Conservation (phyloP, 2,797 vertebrate genomes). For the Tangara arthus region DNA sequence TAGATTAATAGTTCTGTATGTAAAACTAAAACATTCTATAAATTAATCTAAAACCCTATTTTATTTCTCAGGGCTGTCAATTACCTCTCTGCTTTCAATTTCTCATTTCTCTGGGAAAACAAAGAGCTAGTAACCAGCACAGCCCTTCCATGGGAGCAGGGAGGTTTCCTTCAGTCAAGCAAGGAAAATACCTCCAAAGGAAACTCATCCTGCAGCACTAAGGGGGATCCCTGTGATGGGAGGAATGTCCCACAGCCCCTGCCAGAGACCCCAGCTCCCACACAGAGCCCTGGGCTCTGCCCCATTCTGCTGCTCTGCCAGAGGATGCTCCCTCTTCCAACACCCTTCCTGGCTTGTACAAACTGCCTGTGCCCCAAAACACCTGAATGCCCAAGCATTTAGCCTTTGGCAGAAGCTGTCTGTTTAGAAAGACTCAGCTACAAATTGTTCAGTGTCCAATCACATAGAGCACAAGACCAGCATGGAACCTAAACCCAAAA, state of each 20-base stretch:
- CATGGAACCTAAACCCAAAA: background rate
- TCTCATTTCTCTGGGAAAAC: background rate
- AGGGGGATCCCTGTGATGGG: background rate
- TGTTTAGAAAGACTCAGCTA: background rate
- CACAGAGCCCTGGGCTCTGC: background rate
- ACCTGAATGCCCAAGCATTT: background rate
- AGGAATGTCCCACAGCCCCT: background rate
- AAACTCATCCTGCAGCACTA: background rate
- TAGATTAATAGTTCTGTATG: background rate
- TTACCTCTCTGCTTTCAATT: background rate
- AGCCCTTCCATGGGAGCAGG: background rate
- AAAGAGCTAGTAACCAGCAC: background rate
- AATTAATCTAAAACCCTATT: background rate
- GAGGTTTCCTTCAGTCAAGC: background rate
- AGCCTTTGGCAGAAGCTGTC: background rate
- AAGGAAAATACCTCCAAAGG: rapidly evolving
- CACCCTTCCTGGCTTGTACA: background rate
- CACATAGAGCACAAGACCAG: background rate
- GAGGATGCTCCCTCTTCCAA: background rate
- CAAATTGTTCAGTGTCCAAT: background rate
- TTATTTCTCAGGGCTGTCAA: background rate
- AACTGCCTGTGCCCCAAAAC: background rate
- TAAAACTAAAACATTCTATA: background rate
- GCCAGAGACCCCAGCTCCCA: background rate
- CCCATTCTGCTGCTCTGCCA: background rate